A percentile compares a stretch with the other conserved stretches of the same genome.
Conservation (phyloP, 2,113 vertebrate genomes). For the Poecilia latipinna region DNA sequence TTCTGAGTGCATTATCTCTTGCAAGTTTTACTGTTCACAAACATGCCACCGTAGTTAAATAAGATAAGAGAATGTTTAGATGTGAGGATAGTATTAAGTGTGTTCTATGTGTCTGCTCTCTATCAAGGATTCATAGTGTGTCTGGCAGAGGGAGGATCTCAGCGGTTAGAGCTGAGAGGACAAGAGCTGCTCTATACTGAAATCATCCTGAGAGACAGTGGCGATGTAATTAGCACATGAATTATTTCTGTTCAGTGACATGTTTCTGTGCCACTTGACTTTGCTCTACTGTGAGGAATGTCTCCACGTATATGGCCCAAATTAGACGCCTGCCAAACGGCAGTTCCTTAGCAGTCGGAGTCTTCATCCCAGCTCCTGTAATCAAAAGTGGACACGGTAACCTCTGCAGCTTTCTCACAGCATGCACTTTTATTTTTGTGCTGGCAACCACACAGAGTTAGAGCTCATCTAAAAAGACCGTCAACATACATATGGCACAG, state of each 20-base stretch:
- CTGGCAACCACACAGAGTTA: constrained; percentile 66
- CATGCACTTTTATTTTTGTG: constrained; percentile 24
- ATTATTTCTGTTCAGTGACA: constrained; percentile 72
- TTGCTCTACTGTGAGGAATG: constrained; percentile 66
- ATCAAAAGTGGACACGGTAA: constrained; percentile 64
- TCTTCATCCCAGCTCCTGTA: constrained; percentile 32
- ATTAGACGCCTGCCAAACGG: constrained; percentile 69
- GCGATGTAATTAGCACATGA: constrained; percentile 77
- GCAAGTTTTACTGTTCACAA: too few species aligned
- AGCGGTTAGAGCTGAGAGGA: constrained; percentile 48
- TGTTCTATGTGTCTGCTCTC: constrained; percentile 51
- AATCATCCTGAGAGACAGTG: constrained; percentile 63
- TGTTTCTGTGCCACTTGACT: constrained; percentile 70
- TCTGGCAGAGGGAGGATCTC: constrained; percentile 59
- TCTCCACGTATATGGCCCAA: constrained; percentile 54
- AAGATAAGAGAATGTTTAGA: constrained; percentile 11
- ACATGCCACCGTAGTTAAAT: not conserved
- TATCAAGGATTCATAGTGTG: constrained; percentile 66
- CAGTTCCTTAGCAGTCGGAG: constrained; percentile 48
- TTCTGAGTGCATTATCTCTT: not conserved
- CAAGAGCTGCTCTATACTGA: constrained; percentile 51
- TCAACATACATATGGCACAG: constrained; percentile 40
- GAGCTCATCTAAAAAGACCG: constrained; percentile 59
- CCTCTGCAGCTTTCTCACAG: constrained; percentile 28
- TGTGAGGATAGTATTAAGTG: constrained; percentile 41